Evolutionary conservation across 2,113 vertebrate genomes (phyloP).

Genomic region (Gopherus evgoodei): DNA sequence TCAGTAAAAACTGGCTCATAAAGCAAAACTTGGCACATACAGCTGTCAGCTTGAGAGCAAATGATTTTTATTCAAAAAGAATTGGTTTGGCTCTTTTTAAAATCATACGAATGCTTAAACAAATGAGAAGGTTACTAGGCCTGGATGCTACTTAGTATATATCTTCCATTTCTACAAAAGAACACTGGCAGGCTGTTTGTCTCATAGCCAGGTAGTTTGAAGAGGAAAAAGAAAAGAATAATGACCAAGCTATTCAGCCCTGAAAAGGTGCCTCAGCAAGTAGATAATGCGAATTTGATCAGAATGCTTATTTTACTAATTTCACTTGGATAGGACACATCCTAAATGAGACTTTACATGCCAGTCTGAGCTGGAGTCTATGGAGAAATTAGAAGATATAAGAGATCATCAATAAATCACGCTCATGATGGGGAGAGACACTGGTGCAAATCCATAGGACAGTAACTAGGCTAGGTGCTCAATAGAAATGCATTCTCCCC

Average conservation of each 20-base stretch:
- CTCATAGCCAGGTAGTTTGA: conserved; percentile 11
- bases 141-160: not conserved
- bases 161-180: conserved; percentile 33
- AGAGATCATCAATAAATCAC: conserved; percentile 17
- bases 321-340: not conserved
- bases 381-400: not conserved
- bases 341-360: not conserved
- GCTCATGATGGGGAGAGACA: not conserved
- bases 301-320: not conserved
- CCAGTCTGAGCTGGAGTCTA: not conserved
- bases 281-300: not conserved
- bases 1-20: conserved; percentile 37
- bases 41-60: conserved; percentile 37
- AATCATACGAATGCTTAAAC: not conserved
- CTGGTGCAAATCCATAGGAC: not conserved
- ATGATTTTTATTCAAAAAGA: conserved; percentile 55
- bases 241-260: not conserved
- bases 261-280: conserved; percentile 40
- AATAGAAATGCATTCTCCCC: not conserved
- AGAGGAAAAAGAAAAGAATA: conserved; percentile 18
- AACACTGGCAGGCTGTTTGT: not conserved
- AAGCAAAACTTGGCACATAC: conserved; percentile 32
- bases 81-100: conserved; percentile 54
- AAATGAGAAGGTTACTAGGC: not conserved
- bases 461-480: not conserved